Base-by-base conservation (phyloP, 2,888 invertebrate genomes). In the Hedya salicella region DNA sequence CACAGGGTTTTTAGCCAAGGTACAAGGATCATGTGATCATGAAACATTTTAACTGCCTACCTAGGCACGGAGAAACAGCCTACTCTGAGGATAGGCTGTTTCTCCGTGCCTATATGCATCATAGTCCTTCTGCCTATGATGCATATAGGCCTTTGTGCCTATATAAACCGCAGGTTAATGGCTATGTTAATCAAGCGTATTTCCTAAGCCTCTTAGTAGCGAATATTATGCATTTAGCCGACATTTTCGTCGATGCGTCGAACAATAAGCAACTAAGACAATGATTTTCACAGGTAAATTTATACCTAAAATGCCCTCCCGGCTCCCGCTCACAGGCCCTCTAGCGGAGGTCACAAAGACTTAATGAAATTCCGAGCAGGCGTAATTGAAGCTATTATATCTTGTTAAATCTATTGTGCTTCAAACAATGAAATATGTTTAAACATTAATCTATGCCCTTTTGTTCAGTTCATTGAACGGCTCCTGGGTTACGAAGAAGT, bases 361-460 rank as follows among this genome's bases (percentile, higher is more conserved):
- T 77, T 87, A 88, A 89, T 89, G 87, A 88, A 89, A 89, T 88
- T 87, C 86, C 85, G 64, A 72, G 71, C 73, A 69, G 66, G 69
- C 74, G 74, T 87, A 88, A 89, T 87, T 85, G 84, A 76, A 71
- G 75, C 82, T 75, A 86, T 88, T 87, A 86, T 78, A 79, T 78
- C 81, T 87, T 78, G 86, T 89, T 89, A 87, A 82, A 82, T 80
- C 87, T 83, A 89, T 89, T 88, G 88, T 87, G 69, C 50, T 73
- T 72, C 79, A 78, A 82, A 87, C 87, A 88, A 88, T 84, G 78
- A 77, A 76, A 78, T 79, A 75, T 72, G 74, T 72, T 74, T 71
- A 72, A 72, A 70, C 77, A 78, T 80, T 83, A 83, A 85, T 86
- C 82, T 82, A 80, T 80, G 39, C 30, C 8, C 53, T 60, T 54